Evolutionary conservation across 2,888 invertebrate genomes (phyloP), one percentile per base, ranked within the genome.

Genomic region (Cantharis nigra): DNA sequence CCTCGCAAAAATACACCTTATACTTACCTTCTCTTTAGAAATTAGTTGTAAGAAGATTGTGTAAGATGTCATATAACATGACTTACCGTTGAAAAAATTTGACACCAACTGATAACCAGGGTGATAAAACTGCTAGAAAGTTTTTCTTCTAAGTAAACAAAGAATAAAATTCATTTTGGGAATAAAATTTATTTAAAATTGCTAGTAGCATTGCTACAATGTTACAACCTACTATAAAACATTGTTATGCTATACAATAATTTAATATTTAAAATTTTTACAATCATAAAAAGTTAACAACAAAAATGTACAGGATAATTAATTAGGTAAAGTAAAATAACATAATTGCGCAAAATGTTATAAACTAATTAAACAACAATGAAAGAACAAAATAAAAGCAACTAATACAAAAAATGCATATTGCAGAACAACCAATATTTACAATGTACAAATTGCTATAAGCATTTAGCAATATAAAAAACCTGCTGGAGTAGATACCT

Each of bases 201-300:
- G 85, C 85, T 85, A 86, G 85, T 85, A 86, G 85, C 86, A 86
- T 85, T 85, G 85, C 86, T 87, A 87, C 86, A 86, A 86, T 87
- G 86, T 81, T 85, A 83, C 83, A 84, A 85, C 84, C 85, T 86
- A 86, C 84, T 83, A 86, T 86, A 84, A 86, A 84, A 84, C 80
- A 82, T 80, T 84, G 83, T 85, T 87, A 87, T 87, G 87, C 87
- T 49, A 49, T 49, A 49, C 49, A 86, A 87, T 87, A 87, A 85
- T 84, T 78, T 80, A 76, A 78, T 70, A 76, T 76, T 75, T 67
- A 2, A 23, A 67, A 74, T 79, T 74, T 79, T 79, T 79, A 78
- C 75, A 79, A 78, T 78, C 78, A 79, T 80, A 80, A 77, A 76
- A 76, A 79, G 84, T 86, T 85, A 85, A 85, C 85, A 86, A 87